phyloP scores from a whole-genome alignment of 2,888 invertebrate genomes.

The Drosophila rellima region DNA sequence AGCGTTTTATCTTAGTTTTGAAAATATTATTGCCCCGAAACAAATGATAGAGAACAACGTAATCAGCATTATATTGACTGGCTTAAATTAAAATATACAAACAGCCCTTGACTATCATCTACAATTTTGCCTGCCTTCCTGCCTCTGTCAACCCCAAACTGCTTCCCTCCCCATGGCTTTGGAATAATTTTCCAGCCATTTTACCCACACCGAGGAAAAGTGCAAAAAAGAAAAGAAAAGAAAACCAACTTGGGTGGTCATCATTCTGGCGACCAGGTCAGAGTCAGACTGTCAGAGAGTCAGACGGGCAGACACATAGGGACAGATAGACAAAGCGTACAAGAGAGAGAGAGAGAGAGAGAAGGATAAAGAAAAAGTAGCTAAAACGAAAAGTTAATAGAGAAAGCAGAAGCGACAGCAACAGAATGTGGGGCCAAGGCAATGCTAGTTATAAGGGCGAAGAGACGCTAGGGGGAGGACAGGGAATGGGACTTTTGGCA shows the following conservation, averaged over 20 bases:
- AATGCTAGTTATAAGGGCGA: slow-evolving; percentile 26
- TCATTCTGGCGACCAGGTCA: slow-evolving; percentile 76
- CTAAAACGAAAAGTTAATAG: slow-evolving; percentile 80
- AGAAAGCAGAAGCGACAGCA: slow-evolving; percentile 75
- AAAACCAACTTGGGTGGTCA: slow-evolving; percentile 60
- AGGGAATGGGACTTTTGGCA: slow-evolving; percentile 47
- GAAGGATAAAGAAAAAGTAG: slow-evolving; percentile 77
- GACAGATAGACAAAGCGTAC: slow-evolving; percentile 10
- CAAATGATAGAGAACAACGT: slow-evolving; percentile 22
- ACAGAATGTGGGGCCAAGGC: slow-evolving; percentile 78
- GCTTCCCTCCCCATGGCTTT: neutral
- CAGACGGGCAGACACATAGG: slow-evolving; percentile 25
- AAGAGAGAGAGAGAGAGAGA: slow-evolving; percentile 17
- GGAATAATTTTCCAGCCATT: slow-evolving; percentile 59
- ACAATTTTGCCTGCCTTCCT: slow-evolving; percentile 6
- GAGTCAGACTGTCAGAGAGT: slow-evolving; percentile 55
- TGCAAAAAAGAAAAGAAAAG: slow-evolving; percentile 6
- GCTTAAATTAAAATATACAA: slow-evolving; percentile 42
- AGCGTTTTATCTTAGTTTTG: neutral
- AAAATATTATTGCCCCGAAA: neutral
- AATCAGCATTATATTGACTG: slow-evolving; percentile 41
- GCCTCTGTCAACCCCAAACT: slow-evolving; percentile 1
- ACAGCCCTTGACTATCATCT: slow-evolving; percentile 35
- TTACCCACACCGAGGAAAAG: slow-evolving; percentile 39
- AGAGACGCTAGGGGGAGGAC: slow-evolving; percentile 2